These are phyloP conservation scores for Arge pagana DNA, from an alignment of 2,888 invertebrate species.

Conservation along the genomic window DNA sequence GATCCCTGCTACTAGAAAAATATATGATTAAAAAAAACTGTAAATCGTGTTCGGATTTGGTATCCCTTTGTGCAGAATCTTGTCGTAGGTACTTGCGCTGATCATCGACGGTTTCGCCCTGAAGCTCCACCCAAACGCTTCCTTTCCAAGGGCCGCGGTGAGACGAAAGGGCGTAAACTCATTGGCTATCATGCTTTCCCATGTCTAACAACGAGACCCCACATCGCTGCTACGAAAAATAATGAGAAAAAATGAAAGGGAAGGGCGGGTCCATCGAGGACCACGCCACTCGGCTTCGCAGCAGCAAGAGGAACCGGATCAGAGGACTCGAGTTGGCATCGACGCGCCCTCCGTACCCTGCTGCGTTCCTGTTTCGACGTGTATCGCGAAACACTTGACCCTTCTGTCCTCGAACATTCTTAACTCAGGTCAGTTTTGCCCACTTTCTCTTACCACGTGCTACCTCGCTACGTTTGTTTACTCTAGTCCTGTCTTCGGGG, in stretches of 20 bases:
- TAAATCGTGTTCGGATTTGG: too few relatives aligned
- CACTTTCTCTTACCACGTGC: constrained; percentile 41
- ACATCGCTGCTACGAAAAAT: too few relatives aligned
- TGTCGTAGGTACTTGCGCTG: too few relatives aligned
- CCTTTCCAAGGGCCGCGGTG: too few relatives aligned
- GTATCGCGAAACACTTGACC: constrained; percentile 22
- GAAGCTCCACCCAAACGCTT: too few relatives aligned
- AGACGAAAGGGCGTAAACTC: too few relatives aligned
- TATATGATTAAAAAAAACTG: too few relatives aligned
- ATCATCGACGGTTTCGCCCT: too few relatives aligned
- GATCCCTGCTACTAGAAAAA: too few relatives aligned
- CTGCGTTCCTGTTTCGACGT: constrained; percentile 20
- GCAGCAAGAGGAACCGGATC: neutral
- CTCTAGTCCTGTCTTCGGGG: constrained; percentile 40
- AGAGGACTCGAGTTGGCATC: neutral
- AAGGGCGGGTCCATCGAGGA: constrained; percentile 11
- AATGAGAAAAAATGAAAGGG: constrained; percentile 2
- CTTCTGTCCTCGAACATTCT: constrained; percentile 2
- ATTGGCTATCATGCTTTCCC: too few relatives aligned
- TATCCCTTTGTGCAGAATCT: too few relatives aligned
- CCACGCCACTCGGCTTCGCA: constrained; percentile 1
- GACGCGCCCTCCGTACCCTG: constrained; percentile 4
- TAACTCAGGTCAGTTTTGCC: constrained; percentile 21
- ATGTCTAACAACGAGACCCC: too few relatives aligned
- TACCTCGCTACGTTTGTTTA: constrained; percentile 48